A percentile compares a stretch with the other conserved stretches of the same genome.
phyloP scores from a whole-genome alignment of 2,797 vertebrate genomes.

The Gambelia wislizenii region DNA sequence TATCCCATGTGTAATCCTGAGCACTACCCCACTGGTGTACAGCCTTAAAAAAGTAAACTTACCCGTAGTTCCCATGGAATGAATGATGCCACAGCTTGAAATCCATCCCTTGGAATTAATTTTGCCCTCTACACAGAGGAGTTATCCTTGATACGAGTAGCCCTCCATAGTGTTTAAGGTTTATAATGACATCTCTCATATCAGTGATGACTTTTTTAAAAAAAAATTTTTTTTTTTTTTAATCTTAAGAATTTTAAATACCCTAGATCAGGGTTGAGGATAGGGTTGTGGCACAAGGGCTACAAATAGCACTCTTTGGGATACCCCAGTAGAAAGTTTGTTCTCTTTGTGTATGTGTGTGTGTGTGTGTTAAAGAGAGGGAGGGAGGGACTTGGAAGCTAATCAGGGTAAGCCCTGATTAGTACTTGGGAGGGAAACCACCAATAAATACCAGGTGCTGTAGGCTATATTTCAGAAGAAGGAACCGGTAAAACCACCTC shows the following conservation, averaged over 20 bases:
- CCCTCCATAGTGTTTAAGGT: not conserved
- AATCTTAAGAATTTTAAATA: not conserved
- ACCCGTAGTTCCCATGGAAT: no score
- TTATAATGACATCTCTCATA: no score
- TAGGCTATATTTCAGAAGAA: no score
- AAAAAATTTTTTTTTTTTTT: not conserved
- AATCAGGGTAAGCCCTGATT: no score
- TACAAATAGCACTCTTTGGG: not conserved
- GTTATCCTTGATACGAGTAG: not conserved
- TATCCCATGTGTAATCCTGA: not conserved
- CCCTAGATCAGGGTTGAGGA: not conserved
- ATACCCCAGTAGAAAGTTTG: not conserved
- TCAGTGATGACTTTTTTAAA: not conserved
- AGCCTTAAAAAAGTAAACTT: no score
- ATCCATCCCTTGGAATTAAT: not conserved
- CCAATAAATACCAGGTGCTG: no score
- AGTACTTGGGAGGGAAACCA: no score
- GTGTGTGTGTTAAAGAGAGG: not conserved
- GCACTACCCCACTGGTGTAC: not conserved
- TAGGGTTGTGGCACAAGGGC: not conserved
- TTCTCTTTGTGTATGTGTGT: not conserved
- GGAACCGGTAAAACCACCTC: no score
- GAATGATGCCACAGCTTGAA: not conserved
- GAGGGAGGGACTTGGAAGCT: not conserved
- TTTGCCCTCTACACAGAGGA: not conserved